Evolutionary conservation across 2,113 vertebrate genomes (phyloP).

Genomic region (Heptranchias perlo): DNA sequence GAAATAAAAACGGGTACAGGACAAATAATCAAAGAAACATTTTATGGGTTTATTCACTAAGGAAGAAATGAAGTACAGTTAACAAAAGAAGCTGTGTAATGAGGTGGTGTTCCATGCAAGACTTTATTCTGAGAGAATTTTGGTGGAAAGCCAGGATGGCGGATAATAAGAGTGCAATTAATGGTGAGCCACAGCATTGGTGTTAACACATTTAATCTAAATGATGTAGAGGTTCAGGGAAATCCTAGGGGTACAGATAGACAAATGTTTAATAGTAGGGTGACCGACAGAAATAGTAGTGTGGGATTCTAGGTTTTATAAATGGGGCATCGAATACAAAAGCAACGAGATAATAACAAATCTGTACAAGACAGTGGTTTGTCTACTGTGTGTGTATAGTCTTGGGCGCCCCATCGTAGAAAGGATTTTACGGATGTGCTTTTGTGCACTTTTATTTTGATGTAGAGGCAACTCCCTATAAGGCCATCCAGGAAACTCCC

Average conservation of each 20-base stretch:
- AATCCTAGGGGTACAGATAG: neutral
- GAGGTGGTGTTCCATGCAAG: too few relatives aligned
- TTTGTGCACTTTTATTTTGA: neutral
- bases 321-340: neutral
- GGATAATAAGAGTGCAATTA: too few relatives aligned
- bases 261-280: neutral
- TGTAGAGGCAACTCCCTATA: neutral
- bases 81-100: too few relatives aligned
- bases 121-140: too few relatives aligned
- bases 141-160: too few relatives aligned
- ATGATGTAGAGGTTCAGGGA: neutral
- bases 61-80: too few relatives aligned
- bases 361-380: neutral
- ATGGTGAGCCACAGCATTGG: too few relatives aligned
- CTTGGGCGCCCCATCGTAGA: neutral
- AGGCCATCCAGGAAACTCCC: too few relatives aligned
- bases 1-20: too few relatives aligned
- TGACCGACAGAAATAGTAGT: neutral
- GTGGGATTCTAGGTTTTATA: neutral
- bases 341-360: neutral
- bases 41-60: too few relatives aligned
- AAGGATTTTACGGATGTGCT: neutral
- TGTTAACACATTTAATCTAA: neutral
- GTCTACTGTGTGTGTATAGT: neutral
- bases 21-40: too few relatives aligned